These are phyloP conservation scores for Crocidura indochinensis DNA, from an alignment of 2,797 vertebrate species.

Conservation along the genomic window DNA sequence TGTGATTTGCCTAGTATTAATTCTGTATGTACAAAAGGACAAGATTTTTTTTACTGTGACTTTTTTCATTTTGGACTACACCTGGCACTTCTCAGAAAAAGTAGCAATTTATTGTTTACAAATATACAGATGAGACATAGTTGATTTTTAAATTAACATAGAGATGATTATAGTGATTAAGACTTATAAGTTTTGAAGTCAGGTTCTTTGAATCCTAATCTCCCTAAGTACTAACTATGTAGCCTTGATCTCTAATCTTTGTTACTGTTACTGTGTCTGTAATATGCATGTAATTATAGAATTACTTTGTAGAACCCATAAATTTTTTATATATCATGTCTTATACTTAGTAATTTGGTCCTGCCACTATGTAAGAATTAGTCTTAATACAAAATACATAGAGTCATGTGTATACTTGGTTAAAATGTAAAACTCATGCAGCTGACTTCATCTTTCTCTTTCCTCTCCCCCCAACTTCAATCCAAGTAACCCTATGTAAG, in stretches of 20 bases:
- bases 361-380: too few species aligned
- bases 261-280: slow-evolving; percentile 18
- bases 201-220: slow-evolving; percentile 46
- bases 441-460: too few species aligned
- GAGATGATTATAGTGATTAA: background rate
- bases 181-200: background rate
- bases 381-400: background rate
- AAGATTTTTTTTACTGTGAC: too few species aligned
- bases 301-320: background rate
- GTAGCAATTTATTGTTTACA: slow-evolving; percentile 16
- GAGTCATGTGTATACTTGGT: slow-evolving; percentile 8
- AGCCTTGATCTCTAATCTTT: slow-evolving; percentile 31
- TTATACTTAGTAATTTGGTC: background rate
- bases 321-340: background rate
- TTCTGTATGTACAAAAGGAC: too few species aligned
- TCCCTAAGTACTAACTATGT: background rate
- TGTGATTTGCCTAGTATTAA: too few species aligned
- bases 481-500: too few species aligned
- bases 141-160: slow-evolving; percentile 22
- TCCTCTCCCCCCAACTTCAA: too few species aligned
- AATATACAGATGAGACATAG: background rate
- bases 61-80: too few species aligned
- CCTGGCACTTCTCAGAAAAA: background rate
- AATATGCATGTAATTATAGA: slow-evolving; percentile 32
- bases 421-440: too few species aligned